Percentiles rank a stretch among this genome's conserved stretches.
Conservation (phyloP, 2,888 invertebrate genomes). For the Drosophila mercatorum region DNA sequence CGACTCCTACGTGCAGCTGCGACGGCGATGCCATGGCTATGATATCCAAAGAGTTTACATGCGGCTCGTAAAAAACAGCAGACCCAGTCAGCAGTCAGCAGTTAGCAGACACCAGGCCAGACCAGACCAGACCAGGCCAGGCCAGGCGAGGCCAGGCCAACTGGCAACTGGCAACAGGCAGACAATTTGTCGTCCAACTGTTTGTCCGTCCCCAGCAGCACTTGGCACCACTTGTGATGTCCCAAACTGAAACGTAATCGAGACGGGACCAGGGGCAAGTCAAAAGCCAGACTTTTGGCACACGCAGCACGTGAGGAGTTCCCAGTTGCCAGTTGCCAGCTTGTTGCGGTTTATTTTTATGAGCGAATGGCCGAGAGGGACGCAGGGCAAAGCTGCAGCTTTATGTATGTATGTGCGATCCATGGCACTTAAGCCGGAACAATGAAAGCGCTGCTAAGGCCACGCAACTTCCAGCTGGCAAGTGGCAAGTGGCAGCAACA, state of each 20-base stretch:
- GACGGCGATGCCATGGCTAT: slow-evolving; percentile 56
- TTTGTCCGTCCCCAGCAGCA: slow-evolving; percentile 55
- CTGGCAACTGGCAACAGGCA: slow-evolving; percentile 40
- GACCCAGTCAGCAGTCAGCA: slow-evolving; percentile 21
- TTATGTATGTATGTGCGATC: slow-evolving; percentile 38
- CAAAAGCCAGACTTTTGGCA: slow-evolving; percentile 67
- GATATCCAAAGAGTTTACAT: slow-evolving; percentile 72
- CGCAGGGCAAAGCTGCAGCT: slow-evolving; percentile 1
- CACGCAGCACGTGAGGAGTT: slow-evolving; percentile 72
- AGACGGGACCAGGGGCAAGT: slow-evolving; percentile 41
- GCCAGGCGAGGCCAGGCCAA: slow-evolving; percentile 6
- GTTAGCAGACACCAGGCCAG: slow-evolving; percentile 22
- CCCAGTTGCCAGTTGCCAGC: slow-evolving; percentile 21
- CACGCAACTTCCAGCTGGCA: slow-evolving; percentile 37
- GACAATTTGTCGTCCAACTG: slow-evolving; percentile 71
- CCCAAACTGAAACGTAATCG: slow-evolving; percentile 73
- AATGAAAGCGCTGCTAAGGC: slow-evolving; percentile 68
- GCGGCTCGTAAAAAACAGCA: slow-evolving; percentile 74
- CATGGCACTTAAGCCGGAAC: slow-evolving; percentile 69
- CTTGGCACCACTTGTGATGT: slow-evolving; percentile 66
- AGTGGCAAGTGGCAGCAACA: slow-evolving; percentile 21
- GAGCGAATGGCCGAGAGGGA: slow-evolving; percentile 14
- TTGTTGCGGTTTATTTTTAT: slow-evolving; percentile 64
- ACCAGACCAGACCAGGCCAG: slow-evolving; percentile 33
- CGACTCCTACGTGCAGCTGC: slow-evolving; percentile 68